phyloP scores from a whole-genome alignment of 2,113 vertebrate species.

The Antechinus flavipes region DNA sequence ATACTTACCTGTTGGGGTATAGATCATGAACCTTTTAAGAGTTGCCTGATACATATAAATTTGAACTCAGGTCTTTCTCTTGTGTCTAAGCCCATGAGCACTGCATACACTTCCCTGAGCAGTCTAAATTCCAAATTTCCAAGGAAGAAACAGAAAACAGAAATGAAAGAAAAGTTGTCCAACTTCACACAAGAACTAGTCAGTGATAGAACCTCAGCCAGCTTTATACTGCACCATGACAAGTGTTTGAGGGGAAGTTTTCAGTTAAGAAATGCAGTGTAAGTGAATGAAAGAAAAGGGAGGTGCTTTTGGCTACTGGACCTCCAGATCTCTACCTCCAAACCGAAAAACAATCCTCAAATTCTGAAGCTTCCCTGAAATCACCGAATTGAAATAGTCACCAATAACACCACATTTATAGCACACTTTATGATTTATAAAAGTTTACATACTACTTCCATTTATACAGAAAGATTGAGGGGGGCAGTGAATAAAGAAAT shows the following conservation, averaged over 20 bases:
- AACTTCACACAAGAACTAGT: not conserved
- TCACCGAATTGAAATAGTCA: not conserved
- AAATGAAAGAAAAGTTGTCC: not conserved
- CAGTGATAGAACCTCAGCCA: not conserved
- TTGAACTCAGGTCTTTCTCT: not conserved
- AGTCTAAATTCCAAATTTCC: not conserved
- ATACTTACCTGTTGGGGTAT: not conserved
- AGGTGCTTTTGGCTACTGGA: not conserved
- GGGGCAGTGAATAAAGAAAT: not conserved
- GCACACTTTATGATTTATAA: not conserved
- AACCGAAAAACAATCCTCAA: conserved; percentile 18
- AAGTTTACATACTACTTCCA: not conserved
- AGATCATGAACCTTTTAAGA: not conserved
- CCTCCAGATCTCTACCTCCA: not conserved
- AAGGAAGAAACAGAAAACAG: not conserved
- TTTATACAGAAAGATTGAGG: not conserved
- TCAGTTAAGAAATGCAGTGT: not conserved
- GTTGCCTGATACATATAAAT: not conserved
- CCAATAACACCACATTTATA: not conserved
- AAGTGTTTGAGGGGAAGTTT: not conserved
- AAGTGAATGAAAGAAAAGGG: not conserved
- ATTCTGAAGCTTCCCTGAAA: not conserved
- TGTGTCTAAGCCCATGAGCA: not conserved
- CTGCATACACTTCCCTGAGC: not conserved
- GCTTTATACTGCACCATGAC: not conserved